phyloP scores from a whole-genome alignment of 2,113 vertebrate species.

The Barnardius zonarius region DNA sequence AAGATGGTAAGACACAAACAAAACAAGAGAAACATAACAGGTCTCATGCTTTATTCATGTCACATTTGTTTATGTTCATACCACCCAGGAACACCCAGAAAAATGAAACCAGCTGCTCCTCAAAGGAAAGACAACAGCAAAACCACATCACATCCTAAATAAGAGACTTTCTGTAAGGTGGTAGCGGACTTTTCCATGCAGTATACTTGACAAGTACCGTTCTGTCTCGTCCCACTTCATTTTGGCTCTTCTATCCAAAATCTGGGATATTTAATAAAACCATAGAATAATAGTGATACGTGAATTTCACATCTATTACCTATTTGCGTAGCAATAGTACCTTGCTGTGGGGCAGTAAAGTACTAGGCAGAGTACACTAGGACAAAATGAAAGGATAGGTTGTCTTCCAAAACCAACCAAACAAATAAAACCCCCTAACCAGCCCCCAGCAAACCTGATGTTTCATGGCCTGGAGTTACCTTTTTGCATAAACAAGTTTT shows the following conservation, averaged over 20 bases:
- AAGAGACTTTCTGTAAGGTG: not conserved
- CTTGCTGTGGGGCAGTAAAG: not conserved
- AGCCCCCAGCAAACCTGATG: not conserved
- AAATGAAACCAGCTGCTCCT: slow-evolving; percentile 28
- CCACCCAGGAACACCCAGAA: not conserved
- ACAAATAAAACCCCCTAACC: not conserved
- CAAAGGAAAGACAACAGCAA: not conserved
- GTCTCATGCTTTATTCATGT: slow-evolving; percentile 45
- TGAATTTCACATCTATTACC: not conserved
- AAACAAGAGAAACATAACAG: not conserved
- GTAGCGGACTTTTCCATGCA: not conserved
- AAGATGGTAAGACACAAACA: not conserved
- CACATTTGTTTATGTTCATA: slow-evolving; percentile 24
- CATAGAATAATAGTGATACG: not conserved
- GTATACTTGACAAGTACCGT: not conserved
- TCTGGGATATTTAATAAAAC: not conserved
- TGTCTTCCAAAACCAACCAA: slow-evolving; percentile 1
- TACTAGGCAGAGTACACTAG: not conserved
- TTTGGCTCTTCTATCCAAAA: not conserved
- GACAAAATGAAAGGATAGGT: slow-evolving; percentile 27
- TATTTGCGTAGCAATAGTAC: not conserved
- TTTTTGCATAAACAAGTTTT: slow-evolving; percentile 24
- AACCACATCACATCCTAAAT: not conserved
- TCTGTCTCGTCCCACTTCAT: not conserved
- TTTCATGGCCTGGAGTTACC: slow-evolving; percentile 32